Base-by-base conservation (phyloP, 2,888 invertebrate genomes). In the Calameuta pallipes region DNA sequence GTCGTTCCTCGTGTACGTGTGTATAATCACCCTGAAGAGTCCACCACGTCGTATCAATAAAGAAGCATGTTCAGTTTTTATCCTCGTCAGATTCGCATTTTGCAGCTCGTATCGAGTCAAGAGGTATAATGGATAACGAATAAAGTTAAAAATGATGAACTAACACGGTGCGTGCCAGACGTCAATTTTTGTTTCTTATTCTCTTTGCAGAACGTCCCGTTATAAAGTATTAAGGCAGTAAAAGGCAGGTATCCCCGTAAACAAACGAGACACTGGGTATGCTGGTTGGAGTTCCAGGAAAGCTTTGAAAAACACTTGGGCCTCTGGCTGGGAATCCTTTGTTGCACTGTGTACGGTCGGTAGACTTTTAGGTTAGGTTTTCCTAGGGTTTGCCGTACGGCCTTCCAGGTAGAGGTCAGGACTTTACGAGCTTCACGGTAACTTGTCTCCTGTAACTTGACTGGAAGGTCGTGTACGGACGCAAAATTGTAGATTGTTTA, bases 121-220 rank as follows among this genome's bases (percentile, higher is more conserved):
- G 56, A 56, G 23, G 23, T 23, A 56, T 23, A 56, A 56, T 23
- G 56, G 1, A 56, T 56, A 23, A 23, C 9, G 56, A 56, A 56
- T 56, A 23, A 56, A 23, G 23, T 23, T 9, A 56, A 23, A 23
- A 56, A 56, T 23, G 23, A 56, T 56, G 9, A 56, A 56, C 23
- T 23, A 56, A 56, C 23, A 6, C 56, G 1, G 9, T 56, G 56
- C 56, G 23, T 9, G 56, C 56, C 56, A 36, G 73, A 68, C 73
- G 73, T 76, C 71, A 13, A 13, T 79, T 80, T 79, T 77, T 79
- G 33, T 73, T 77, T 75, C 79, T 79, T 79, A 76, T 76, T 68
- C 75, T 41, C 56, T 70, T 69, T 68, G 9, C 33, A 0, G 23
- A 56, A 11, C 9, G 74, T 23, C 31, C 13, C 41, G 73, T 74